phyloP scores from a whole-genome alignment of 2,113 vertebrate genomes.

The Hyaena hyaena region DNA sequence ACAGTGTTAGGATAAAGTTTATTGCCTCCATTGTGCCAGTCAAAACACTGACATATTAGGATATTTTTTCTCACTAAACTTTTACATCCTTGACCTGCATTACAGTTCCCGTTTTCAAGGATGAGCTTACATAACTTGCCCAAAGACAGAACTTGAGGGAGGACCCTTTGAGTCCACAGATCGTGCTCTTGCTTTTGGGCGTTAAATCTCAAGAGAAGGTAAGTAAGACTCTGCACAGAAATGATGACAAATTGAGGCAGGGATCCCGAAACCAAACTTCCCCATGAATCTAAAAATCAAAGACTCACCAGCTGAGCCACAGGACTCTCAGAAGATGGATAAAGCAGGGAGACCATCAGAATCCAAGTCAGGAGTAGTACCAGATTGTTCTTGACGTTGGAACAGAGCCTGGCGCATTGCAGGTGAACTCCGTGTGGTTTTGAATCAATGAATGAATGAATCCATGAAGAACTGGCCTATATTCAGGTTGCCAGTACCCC shows the following conservation, averaged over 20 bases:
- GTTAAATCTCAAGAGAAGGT: background rate
- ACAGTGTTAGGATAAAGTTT: background rate
- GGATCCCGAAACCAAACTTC: background rate
- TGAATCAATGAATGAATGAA: background rate
- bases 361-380: background rate
- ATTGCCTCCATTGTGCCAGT: background rate
- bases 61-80: background rate
- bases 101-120: background rate
- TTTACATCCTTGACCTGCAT: background rate
- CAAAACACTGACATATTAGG: background rate
- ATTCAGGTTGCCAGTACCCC: background rate
- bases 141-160: background rate
- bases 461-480: background rate
- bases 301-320: background rate
- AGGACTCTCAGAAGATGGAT: background rate
- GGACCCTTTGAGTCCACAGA: accelerated
- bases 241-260: background rate
- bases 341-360: background rate
- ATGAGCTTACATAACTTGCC: background rate
- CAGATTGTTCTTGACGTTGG: background rate
- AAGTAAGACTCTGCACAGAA: background rate
- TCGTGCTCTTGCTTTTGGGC: accelerated
- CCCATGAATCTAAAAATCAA: background rate
- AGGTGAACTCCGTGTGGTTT: background rate
- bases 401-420: background rate